These are phyloP conservation scores for Crenichthys baileyi DNA, from an alignment of 2,797 vertebrate genomes.

Conservation along the genomic window DNA sequence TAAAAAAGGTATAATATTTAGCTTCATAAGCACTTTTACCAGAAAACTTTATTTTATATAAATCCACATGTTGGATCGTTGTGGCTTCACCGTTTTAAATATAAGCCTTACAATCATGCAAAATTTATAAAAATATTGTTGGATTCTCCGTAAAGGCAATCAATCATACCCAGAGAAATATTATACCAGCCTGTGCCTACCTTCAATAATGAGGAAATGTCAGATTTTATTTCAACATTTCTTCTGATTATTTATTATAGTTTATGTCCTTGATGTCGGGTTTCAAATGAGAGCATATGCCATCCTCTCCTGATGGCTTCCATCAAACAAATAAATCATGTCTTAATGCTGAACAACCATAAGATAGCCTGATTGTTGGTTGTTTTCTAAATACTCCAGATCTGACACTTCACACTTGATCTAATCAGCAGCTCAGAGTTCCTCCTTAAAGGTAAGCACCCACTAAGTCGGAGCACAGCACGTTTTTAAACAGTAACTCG, in stretches of 20 bases:
- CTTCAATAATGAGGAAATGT: not conserved
- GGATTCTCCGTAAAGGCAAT: not conserved
- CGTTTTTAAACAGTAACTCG: not conserved
- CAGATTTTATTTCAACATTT: not conserved
- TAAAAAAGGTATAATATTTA: not conserved
- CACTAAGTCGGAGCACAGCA: not conserved
- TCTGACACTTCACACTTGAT: not conserved
- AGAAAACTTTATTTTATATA: not conserved
- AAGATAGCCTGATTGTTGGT: not conserved
- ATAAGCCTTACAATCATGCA: not conserved
- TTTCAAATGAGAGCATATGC: slow-evolving; percentile 9
- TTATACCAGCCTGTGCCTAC: not conserved
- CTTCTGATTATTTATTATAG: not conserved
- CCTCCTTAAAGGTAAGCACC: not conserved
- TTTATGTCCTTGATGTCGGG: not conserved
- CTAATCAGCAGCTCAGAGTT: not conserved
- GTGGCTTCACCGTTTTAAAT: not conserved
- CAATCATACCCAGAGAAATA: not conserved
- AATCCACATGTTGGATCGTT: not conserved
- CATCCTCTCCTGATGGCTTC: not conserved
- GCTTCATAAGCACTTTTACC: not conserved
- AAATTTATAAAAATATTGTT: not conserved
- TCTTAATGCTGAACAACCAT: not conserved
- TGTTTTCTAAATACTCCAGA: slow-evolving; percentile 12
- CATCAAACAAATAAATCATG: slow-evolving; percentile 6